These are phyloP conservation scores for Synergus japonicus DNA, from an alignment of 2,888 invertebrate genomes.

Conservation along the genomic window DNA sequence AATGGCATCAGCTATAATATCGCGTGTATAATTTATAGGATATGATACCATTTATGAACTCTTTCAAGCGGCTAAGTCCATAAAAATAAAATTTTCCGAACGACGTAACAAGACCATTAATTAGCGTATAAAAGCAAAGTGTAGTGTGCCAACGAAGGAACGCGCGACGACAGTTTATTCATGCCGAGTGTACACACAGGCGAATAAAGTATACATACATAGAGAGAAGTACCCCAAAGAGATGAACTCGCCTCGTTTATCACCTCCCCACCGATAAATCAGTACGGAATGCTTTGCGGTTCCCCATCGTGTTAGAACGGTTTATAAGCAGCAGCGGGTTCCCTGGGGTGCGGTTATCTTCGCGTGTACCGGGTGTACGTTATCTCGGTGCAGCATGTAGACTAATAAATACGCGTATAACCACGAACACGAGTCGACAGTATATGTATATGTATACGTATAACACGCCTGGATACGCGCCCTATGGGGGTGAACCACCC, in stretches of 20 bases:
- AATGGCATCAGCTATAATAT: not conserved
- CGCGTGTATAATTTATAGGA: slow-evolving; percentile 11
- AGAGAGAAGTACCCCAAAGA: slow-evolving; percentile 57
- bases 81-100: slow-evolving; percentile 36
- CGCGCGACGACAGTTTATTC: slow-evolving; percentile 43
- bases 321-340: slow-evolving; percentile 68
- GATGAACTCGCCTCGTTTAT: slow-evolving; percentile 73
- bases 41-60: slow-evolving; percentile 33
- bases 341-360: slow-evolving; percentile 75
- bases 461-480: slow-evolving; percentile 42
- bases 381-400: slow-evolving; percentile 66
- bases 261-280: slow-evolving; percentile 74
- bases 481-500: slow-evolving; percentile 52
- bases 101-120: slow-evolving; percentile 39
- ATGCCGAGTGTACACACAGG: slow-evolving; percentile 40
- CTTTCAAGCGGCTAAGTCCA: not conserved
- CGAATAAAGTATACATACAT: slow-evolving; percentile 22
- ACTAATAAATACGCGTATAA: slow-evolving; percentile 67
- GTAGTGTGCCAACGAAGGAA: slow-evolving; percentile 48
- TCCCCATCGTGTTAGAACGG: slow-evolving; percentile 74
- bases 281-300: slow-evolving; percentile 74
- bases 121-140: slow-evolving; percentile 41
- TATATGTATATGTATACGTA: slow-evolving; percentile 7
- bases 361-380: slow-evolving; percentile 73
- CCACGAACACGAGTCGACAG: slow-evolving; percentile 49